A percentile compares a stretch with the other conserved stretches of the same genome.
phyloP scores from a whole-genome alignment of 1,140 invertebrate genomes.

The Trigoniulus corallinus region DNA sequence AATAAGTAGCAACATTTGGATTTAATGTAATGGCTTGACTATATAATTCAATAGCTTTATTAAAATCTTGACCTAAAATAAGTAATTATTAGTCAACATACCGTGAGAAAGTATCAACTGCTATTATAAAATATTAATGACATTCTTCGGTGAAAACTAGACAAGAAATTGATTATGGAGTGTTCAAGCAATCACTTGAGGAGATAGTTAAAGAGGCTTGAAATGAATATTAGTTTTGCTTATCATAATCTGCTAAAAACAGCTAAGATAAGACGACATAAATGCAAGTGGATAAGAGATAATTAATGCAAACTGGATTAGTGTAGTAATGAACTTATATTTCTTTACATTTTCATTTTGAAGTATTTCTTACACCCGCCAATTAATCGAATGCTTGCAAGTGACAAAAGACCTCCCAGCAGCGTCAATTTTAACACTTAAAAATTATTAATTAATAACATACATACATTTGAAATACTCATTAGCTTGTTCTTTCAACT shows the following conservation, averaged over 20 bases:
- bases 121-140: slow-evolving; percentile 2
- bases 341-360: too few relatives aligned
- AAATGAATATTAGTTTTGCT: not conserved
- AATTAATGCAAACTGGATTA: too few relatives aligned
- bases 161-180: not conserved
- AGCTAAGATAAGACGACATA: too few relatives aligned
- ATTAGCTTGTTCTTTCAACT: slow-evolving; percentile 67
- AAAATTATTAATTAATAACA: not conserved
- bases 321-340: too few relatives aligned
- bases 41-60: slow-evolving; percentile 76
- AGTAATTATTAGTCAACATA: slow-evolving; percentile 12
- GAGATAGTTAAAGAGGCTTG: slow-evolving; percentile 10
- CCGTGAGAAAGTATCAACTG: slow-evolving; percentile 3
- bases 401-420: too few relatives aligned
- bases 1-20: slow-evolving; percentile 62
- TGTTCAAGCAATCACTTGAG: slow-evolving; percentile 10
- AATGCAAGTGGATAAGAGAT: too few relatives aligned
- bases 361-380: too few relatives aligned
- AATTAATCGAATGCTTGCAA: too few relatives aligned
- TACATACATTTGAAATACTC: slow-evolving; percentile 65
- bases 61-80: slow-evolving; percentile 70
- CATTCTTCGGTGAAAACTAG: slow-evolving; percentile 3
- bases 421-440: not conserved
- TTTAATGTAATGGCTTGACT: slow-evolving; percentile 77
- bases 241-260: not conserved